A percentile compares a stretch with the other conserved stretches of the same genome.
phyloP scores from a whole-genome alignment of 92 coral and sea anemone species.

The Pocillopora meandrina region DNA sequence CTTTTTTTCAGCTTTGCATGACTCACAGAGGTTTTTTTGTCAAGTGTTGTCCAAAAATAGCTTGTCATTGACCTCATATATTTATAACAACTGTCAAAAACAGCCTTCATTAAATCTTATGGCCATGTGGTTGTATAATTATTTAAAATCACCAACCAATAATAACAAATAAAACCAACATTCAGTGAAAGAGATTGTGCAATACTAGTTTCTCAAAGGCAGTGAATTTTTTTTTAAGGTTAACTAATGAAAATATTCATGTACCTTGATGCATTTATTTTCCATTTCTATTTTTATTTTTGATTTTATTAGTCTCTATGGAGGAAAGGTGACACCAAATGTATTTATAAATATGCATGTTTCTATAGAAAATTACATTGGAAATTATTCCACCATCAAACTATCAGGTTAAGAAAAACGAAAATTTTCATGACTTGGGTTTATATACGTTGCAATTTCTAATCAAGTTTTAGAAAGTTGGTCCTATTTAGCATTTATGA shows the following conservation, averaged over 20 bases:
- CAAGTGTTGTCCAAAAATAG: not conserved
- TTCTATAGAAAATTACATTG: not conserved
- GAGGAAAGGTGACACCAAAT: not conserved
- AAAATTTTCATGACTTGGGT: not conserved
- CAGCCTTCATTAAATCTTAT: slow-evolving; percentile 6
- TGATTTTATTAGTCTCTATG: not conserved
- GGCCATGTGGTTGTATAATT: slow-evolving; percentile 11
- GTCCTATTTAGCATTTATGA: not conserved
- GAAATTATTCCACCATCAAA: not conserved
- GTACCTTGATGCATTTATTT: not conserved
- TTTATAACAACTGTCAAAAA: slow-evolving; percentile 1
- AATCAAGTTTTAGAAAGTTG: not conserved
- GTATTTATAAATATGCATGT: not conserved
- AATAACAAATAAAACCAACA: not conserved
- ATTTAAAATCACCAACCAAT: slow-evolving; percentile 5
- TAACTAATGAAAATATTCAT: too few species aligned
- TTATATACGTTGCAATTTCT: not conserved
- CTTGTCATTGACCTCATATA: not conserved
- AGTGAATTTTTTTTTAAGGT: too few species aligned
- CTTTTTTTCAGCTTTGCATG: not conserved
- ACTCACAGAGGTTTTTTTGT: slow-evolving; percentile 1
- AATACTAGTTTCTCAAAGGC: slow-evolving; percentile 5
- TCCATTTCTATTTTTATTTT: not conserved
- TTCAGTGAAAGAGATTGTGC: not conserved
- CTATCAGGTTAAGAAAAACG: not conserved